Percentiles rank a stretch among this genome's conserved stretches.
phyloP scores from a whole-genome alignment of 2,797 vertebrate genomes.

The Spondyliosoma cantharus region DNA sequence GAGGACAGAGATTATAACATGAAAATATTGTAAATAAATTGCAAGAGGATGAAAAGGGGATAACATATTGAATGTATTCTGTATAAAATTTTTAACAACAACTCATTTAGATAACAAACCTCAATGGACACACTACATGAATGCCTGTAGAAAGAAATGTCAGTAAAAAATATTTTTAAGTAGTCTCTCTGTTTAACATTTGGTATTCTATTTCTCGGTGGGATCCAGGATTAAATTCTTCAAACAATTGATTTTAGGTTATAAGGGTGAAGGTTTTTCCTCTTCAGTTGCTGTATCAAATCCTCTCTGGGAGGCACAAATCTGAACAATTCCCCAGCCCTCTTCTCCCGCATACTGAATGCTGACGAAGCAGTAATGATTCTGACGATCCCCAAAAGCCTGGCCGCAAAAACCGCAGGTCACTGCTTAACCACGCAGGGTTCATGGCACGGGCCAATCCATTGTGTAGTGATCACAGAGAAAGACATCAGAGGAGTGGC shows the following conservation, averaged over 20 bases:
- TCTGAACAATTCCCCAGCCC: constrained; percentile 62
- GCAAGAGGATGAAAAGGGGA: background rate
- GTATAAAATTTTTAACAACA: background rate
- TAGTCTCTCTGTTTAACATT: constrained; percentile 13
- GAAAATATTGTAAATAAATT: constrained; percentile 18
- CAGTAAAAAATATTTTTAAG: background rate
- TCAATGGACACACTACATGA: background rate
- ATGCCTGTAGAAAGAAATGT: background rate
- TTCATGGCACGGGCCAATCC: constrained; percentile 87
- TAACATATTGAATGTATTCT: constrained; percentile 12
- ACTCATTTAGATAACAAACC: background rate
- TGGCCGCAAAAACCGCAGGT: constrained; percentile 78
- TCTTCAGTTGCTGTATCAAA: constrained; percentile 57
- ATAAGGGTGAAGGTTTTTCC: constrained; percentile 35
- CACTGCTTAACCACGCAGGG: constrained; percentile 82
- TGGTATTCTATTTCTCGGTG: background rate
- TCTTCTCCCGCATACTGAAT: constrained; percentile 74
- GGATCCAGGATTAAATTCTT: constrained; percentile 18
- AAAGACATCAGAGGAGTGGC: constrained; percentile 92
- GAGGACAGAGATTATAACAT: constrained; percentile 3
- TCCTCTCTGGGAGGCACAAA: constrained; percentile 66
- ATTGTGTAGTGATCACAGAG: constrained; percentile 93
- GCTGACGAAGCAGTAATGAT: constrained; percentile 86
- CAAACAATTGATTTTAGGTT: constrained; percentile 27
- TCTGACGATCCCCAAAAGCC: constrained; percentile 72